A percentile compares a stretch with the other conserved stretches of the same genome.
These are phyloP conservation scores for Sphaerophoria rueppellii DNA, from an alignment of 2,888 invertebrate species.

Conservation along the genomic window DNA sequence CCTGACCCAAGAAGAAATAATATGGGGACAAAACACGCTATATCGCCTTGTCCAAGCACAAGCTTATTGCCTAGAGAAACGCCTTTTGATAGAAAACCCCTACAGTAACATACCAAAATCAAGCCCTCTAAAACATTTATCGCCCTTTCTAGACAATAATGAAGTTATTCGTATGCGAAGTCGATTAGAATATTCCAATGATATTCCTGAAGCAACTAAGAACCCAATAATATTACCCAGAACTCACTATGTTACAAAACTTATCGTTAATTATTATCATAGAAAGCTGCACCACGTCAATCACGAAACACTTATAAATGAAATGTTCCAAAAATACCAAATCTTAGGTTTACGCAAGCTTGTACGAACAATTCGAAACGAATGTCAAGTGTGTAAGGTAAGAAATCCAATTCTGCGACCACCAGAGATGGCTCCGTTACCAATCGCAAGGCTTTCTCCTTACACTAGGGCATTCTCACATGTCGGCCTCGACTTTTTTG, in stretches of 20 bases:
- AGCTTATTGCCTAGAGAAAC: conserved; percentile 29
- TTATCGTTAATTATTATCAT: conserved; percentile 8
- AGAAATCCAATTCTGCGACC: too few relatives aligned
- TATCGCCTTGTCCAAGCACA: conserved; percentile 45
- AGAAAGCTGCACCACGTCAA: conserved; percentile 55
- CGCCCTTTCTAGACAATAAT: too few relatives aligned
- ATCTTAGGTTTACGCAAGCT: conserved; percentile 54
- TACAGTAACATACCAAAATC: conserved; percentile 17
- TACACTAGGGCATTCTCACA: conserved; percentile 53
- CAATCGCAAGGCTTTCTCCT: conserved; percentile 55
- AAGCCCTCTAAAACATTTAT: conserved; percentile 44
- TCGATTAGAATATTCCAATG: too few relatives aligned
- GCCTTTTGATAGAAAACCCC: conserved; percentile 28
- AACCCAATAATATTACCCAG: too few relatives aligned
- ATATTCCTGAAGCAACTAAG: too few relatives aligned
- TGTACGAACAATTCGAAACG: conserved; percentile 51
- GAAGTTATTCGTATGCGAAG: too few relatives aligned
- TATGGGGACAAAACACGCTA: conserved; percentile 24
- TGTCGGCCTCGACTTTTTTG: conserved; percentile 66
- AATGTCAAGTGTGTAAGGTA: conserved; percentile 55
- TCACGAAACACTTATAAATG: conserved; percentile 63
- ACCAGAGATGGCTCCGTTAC: conserved; percentile 60
- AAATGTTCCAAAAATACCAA: conserved; percentile 45
- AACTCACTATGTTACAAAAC: too few relatives aligned
- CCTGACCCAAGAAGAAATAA: conserved; percentile 25